phyloP scores from a whole-genome alignment of 2,113 vertebrate species.

The Rhinogobius similis region DNA sequence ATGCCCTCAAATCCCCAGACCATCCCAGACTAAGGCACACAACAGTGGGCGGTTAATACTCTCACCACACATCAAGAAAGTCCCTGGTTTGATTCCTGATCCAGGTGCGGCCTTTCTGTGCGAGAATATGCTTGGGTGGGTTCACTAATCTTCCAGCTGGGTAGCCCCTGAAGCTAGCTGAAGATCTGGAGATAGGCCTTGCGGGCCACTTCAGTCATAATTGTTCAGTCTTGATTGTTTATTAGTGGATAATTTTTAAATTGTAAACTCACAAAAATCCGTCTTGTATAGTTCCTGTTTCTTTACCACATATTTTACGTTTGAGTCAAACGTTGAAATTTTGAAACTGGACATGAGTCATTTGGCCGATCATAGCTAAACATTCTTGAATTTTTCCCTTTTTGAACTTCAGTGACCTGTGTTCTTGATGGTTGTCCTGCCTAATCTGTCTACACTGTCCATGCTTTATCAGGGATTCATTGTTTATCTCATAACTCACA shows the following conservation, averaged over 20 bases:
- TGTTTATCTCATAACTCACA: conserved; percentile 28
- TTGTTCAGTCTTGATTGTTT: no score
- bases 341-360: not conserved
- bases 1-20: not conserved
- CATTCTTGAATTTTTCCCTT: not conserved
- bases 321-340: not conserved
- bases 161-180: no score
- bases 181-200: no score
- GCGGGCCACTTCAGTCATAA: no score
- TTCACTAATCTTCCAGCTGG: no score
- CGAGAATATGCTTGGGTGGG: no score
- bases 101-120: no score
- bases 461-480: conserved; percentile 20
- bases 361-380: not conserved
- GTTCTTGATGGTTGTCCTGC: conserved; percentile 30
- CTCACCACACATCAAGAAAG: not conserved
- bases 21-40: not conserved
- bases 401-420: not conserved
- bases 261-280: no score
- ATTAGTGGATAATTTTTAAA: no score
- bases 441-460: conserved; percentile 33
- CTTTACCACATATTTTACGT: no score
- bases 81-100: no score
- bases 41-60: not conserved
- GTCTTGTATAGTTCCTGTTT: no score